Evolutionary conservation across 2,797 vertebrate species (phyloP), one percentile per base, ranked within the genome.

Genomic region (Poeciliopsis infans): DNA sequence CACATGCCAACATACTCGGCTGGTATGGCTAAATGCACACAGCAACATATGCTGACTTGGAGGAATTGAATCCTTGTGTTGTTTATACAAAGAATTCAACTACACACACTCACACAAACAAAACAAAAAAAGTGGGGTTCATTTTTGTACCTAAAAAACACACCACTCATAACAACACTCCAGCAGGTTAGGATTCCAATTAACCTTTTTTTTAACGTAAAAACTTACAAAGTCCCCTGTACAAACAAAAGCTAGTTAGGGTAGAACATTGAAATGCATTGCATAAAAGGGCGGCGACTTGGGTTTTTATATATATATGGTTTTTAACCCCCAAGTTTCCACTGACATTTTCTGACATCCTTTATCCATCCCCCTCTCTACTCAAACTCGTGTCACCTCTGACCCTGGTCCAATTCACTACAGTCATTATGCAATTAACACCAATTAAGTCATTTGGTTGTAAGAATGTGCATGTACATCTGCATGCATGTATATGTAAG

Each of bases 401-500:
- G 95, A 96, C 96, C 96, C 88, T 80, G 88, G 86, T 94, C 96
- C 95, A 97, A 97, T 95, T 97, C 97, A 97, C 96, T 94, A 96
- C 95, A 91, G 79, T 97, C 97, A 98, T 99, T 98, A 97, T 95
- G 94, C 94, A 97, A 98, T 98, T 98, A 98, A 97, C 97, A 97
- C 96, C 96, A 98, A 97, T 98, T 97, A 97, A 97, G 96, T 96
- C 96, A 97, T 98, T 97, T 97, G 95, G 95, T 93, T 95, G 93
- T 95, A 96, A 93, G 93, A 94, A 95, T 94, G 96, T 85, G 85
- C 85, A 81, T 86, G 80, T 84, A 76, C 94, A 93, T 95, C 91
- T 95, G 28, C 72, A 61, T 45, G 68, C 72, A 87, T 77, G 82
- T 74, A 74, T 74, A 85, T 90, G 92, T 76, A 93, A 85, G 87